These are phyloP conservation scores for Aporophyla nigra DNA, from an alignment of 2,888 invertebrate species.

Conservation along the genomic window DNA sequence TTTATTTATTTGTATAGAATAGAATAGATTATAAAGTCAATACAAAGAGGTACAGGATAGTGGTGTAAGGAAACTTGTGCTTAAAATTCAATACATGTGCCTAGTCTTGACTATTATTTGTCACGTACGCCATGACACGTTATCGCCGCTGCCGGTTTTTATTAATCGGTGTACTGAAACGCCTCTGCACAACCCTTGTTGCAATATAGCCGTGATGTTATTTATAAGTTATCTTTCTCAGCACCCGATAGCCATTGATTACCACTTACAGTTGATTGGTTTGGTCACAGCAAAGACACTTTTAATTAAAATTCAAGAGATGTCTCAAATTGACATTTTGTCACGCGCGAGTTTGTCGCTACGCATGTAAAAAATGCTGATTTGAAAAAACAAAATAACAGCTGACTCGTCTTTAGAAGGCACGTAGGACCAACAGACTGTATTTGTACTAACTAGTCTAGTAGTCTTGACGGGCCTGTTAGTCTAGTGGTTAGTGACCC, in stretches of 20 bases:
- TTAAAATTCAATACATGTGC: conserved; percentile 20
- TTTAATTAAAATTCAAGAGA: conserved; percentile 22
- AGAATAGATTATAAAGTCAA: too few relatives aligned
- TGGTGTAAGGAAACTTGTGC: background rate
- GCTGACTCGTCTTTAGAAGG: background rate
- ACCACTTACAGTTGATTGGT: background rate
- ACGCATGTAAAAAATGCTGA: background rate
- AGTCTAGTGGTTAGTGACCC: too few relatives aligned
- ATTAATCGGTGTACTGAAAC: too few relatives aligned
- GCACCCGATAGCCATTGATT: background rate
- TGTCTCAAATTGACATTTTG: conserved; percentile 11
- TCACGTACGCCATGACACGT: conserved; percentile 11
- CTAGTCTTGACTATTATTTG: background rate
- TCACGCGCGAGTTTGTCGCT: background rate
- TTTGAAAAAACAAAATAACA: conserved; percentile 1
- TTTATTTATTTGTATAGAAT: too few relatives aligned
- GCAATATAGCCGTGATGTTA: background rate
- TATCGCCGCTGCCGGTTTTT: background rate
- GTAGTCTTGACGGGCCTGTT: too few relatives aligned
- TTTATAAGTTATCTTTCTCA: background rate
- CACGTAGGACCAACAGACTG: background rate
- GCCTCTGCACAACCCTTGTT: background rate
- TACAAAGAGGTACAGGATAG: conserved; percentile 3
- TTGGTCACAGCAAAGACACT: background rate
- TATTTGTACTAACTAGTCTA: too few relatives aligned